Percentiles rank a stretch among this genome's conserved stretches.
Evolutionary conservation across 2,113 vertebrate genomes (phyloP).

Genomic region (Glaucidium brasilianum): DNA sequence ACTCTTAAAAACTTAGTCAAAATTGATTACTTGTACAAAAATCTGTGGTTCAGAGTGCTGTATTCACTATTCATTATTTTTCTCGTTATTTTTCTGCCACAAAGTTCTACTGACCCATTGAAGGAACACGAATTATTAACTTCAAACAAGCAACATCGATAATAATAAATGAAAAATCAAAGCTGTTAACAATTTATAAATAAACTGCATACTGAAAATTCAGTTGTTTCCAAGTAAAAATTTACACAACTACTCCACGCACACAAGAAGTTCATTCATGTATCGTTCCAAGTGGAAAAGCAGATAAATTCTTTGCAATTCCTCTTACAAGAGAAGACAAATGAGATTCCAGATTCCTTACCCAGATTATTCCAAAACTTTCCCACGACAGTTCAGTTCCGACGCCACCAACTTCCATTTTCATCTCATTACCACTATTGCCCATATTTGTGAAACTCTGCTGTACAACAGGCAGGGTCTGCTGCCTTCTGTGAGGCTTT

Average conservation of each 20-base stretch:
- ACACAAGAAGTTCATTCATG: too few relatives aligned
- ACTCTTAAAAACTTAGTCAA: not conserved
- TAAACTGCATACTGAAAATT: not conserved
- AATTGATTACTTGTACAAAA: not conserved
- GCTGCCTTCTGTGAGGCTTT: not conserved
- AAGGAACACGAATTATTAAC: not conserved
- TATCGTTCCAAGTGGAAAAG: not conserved
- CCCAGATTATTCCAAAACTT: not conserved
- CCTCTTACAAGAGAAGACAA: not conserved
- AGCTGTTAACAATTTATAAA: not conserved
- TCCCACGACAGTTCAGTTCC: not conserved
- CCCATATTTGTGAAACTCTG: not conserved
- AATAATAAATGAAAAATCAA: not conserved
- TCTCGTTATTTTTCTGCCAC: too few relatives aligned
- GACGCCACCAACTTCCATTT: not conserved
- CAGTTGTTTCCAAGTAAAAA: not conserved
- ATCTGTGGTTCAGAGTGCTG: not conserved
- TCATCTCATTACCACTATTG: too few relatives aligned
- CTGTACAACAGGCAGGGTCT: not conserved
- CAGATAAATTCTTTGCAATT: not conserved
- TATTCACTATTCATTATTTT: too few relatives aligned
- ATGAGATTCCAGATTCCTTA: not conserved
- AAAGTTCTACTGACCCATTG: too few relatives aligned
- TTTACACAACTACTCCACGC: fast-evolving
- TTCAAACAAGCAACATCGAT: too few relatives aligned